Conservation (phyloP, 2,113 vertebrate species). For the Gnathonemus longibarbis region DNA sequence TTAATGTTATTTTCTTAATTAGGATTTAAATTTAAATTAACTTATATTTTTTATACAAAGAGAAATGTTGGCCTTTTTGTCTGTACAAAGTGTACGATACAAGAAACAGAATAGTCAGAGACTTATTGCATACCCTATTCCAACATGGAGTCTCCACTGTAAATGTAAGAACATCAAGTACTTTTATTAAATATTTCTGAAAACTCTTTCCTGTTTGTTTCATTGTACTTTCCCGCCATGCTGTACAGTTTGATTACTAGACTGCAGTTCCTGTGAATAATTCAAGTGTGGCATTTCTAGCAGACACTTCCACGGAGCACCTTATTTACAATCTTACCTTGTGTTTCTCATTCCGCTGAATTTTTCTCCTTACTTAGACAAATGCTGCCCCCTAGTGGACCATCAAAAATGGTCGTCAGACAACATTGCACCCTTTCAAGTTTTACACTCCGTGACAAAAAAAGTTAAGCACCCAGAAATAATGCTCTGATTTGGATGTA, state of each 20-base stretch:
- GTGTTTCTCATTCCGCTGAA: not conserved
- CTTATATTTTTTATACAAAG: slow-evolving; percentile 78
- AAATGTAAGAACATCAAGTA: slow-evolving; percentile 66
- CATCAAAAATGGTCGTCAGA: not conserved
- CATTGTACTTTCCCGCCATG: not conserved
- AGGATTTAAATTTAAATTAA: slow-evolving; percentile 72
- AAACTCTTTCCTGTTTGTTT: slow-evolving; percentile 32
- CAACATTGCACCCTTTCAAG: not conserved
- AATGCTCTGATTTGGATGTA: too few species aligned
- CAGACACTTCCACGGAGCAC: not conserved
- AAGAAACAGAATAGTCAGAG: slow-evolving; percentile 54
- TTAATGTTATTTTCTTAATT: slow-evolving; percentile 73
- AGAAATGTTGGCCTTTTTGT: slow-evolving; percentile 63
- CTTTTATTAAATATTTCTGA: slow-evolving; percentile 68
- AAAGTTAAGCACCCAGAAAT: too few species aligned
- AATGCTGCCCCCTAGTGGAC: not conserved
- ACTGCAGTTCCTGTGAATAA: not conserved
- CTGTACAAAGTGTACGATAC: slow-evolving; percentile 66
- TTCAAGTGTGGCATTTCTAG: not conserved
- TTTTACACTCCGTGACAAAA: not conserved
- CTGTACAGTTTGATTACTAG: not conserved
- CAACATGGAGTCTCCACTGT: slow-evolving; percentile 64
- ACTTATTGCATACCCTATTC: slow-evolving; percentile 59
- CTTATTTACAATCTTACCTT: not conserved
- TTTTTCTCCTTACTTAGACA: not conserved